Conservation (phyloP, 2,888 invertebrate genomes). For the Nephrotoma appendiculata region DNA sequence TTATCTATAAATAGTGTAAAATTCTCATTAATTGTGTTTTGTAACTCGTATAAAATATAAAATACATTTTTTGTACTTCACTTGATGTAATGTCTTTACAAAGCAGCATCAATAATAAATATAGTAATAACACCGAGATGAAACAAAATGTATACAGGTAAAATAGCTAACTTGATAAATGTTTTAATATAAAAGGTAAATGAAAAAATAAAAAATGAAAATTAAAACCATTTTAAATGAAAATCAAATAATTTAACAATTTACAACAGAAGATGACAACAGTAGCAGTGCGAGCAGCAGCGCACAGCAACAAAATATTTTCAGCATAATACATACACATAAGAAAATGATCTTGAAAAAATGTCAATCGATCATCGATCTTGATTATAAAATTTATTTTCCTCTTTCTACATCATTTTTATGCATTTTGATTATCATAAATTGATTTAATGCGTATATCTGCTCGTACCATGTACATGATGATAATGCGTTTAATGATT, state of each 20-base stretch:
- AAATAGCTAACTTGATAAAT: neutral
- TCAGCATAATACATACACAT: neutral
- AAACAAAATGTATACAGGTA: neutral
- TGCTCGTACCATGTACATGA: neutral
- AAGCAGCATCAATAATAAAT: neutral
- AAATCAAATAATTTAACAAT: neutral
- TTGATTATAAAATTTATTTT: neutral
- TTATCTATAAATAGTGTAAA: neutral
- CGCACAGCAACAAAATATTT: neutral
- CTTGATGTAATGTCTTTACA: neutral
- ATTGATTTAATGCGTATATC: neutral
- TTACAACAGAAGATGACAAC: neutral
- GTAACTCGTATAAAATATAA: neutral
- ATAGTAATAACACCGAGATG: neutral
- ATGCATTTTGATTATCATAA: neutral
- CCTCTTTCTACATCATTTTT: neutral
- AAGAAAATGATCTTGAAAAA: slow-evolving; percentile 4
- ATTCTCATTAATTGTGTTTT: neutral
- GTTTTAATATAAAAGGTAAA: neutral
- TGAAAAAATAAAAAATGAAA: neutral
- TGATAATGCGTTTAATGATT: neutral
- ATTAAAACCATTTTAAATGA: neutral
- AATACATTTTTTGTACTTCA: neutral
- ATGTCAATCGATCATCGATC: slow-evolving; percentile 4
- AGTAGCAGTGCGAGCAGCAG: neutral